These are phyloP conservation scores for Leucoraja ocellata DNA, from an alignment of 2,797 vertebrate genomes.

Conservation along the genomic window DNA sequence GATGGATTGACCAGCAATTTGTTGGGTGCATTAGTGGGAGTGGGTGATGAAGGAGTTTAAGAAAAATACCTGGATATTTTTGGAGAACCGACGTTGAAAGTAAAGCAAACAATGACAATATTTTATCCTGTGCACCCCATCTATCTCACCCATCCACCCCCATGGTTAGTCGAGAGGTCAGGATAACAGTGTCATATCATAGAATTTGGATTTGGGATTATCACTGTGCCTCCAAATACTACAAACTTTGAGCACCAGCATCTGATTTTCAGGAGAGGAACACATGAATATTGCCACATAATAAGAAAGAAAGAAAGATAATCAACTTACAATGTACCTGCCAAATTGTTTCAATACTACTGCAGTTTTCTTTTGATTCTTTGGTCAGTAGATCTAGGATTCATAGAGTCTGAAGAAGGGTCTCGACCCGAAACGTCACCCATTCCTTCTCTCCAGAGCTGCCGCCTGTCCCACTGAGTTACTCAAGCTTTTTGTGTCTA, in stretches of 20 bases:
- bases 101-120: neutral
- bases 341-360: neutral
- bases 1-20: neutral
- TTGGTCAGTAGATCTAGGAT: neutral
- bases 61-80: neutral
- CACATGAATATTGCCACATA: no score
- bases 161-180: neutral
- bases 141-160: neutral
- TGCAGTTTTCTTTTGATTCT: neutral
- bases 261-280: neutral
- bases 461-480: no score
- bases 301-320: neutral
- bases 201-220: neutral
- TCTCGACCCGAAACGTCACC: no score
- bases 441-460: no score
- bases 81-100: neutral
- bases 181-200: no score
- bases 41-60: neutral
- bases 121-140: no score
- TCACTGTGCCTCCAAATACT: neutral
- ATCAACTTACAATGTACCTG: neutral
- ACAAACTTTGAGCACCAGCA: neutral
- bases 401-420: no score
- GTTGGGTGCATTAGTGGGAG: neutral
- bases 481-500: neutral